Evolutionary conservation across 2,797 vertebrate genomes (phyloP).

Genomic region (Clarias pachynema): DNA sequence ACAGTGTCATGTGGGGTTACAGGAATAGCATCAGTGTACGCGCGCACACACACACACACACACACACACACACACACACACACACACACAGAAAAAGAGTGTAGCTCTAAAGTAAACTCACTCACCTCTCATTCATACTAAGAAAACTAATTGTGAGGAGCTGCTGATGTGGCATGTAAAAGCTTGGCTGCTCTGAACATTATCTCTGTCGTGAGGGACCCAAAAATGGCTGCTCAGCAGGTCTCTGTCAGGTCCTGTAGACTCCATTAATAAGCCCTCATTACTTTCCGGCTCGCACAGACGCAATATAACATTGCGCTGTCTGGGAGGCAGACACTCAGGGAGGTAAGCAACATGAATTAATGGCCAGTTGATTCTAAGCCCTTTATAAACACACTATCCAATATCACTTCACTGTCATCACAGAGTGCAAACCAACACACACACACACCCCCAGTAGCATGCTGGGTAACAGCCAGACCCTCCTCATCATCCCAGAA

Average conservation of each 20-base stretch:
- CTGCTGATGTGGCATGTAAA: conserved; percentile 39
- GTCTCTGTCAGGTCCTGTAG: conserved; percentile 34
- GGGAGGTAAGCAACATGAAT: conserved; percentile 70
- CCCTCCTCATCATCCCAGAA: conserved; percentile 76
- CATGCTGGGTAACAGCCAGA: conserved; percentile 65
- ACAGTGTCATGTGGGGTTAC: conserved; percentile 29
- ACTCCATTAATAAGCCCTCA: conserved; percentile 68
- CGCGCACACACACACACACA: neutral
- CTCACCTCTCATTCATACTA: neutral
- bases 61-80: neutral
- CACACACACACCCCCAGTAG: conserved; percentile 54
- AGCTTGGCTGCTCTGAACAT: conserved; percentile 27
- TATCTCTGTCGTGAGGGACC: conserved; percentile 37
- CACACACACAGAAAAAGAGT: neutral
- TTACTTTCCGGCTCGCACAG: conserved; percentile 68
- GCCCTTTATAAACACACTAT: conserved; percentile 72
- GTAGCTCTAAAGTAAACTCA: neutral
- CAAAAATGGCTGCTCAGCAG: conserved; percentile 47
- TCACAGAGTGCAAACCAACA: conserved; percentile 34
- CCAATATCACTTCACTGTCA: conserved; percentile 36
- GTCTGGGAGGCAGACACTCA: conserved; percentile 67
- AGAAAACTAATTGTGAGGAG: conserved; percentile 17
- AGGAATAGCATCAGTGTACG: conserved; percentile 3
- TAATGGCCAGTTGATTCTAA: conserved; percentile 77
- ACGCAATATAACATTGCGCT: conserved; percentile 64